phyloP scores from a whole-genome alignment of 2,113 vertebrate genomes.

The Astur gentilis region DNA sequence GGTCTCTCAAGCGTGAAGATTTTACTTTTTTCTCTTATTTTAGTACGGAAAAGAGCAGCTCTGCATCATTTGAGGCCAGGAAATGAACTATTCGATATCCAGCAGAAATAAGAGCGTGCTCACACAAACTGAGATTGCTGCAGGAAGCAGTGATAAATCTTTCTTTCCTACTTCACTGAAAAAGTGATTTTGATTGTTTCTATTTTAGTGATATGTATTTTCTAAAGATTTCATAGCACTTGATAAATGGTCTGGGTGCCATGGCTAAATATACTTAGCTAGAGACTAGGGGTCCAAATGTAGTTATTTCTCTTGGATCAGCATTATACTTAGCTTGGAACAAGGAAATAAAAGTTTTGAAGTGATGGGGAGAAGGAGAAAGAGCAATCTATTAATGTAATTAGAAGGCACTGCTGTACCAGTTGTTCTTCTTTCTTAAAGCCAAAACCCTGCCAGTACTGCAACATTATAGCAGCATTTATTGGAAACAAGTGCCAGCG shows the following conservation, averaged over 20 bases:
- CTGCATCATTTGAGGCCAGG: background rate
- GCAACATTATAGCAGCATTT: slow-evolving; percentile 80
- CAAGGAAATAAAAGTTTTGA: background rate
- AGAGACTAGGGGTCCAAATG: background rate
- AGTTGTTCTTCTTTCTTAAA: slow-evolving; percentile 15
- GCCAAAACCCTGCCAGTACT: slow-evolving; percentile 82
- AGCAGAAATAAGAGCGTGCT: background rate
- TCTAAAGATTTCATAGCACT: background rate
- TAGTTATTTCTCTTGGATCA: background rate
- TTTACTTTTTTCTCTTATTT: background rate
- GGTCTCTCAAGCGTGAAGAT: background rate
- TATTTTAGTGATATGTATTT: background rate
- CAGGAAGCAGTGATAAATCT: background rate
- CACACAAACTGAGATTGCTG: background rate
- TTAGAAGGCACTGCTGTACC: background rate
- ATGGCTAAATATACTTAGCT: background rate
- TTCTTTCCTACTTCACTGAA: background rate
- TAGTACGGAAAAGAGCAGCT: background rate
- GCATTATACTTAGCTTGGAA: background rate
- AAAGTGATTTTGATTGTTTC: background rate
- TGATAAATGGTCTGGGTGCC: background rate
- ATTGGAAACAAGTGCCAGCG: slow-evolving; percentile 82
- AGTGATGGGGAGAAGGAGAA: background rate
- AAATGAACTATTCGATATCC: background rate
- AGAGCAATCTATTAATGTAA: background rate